phyloP scores from a whole-genome alignment of 2,797 vertebrate species.

The Lateolabrax maculatus region DNA sequence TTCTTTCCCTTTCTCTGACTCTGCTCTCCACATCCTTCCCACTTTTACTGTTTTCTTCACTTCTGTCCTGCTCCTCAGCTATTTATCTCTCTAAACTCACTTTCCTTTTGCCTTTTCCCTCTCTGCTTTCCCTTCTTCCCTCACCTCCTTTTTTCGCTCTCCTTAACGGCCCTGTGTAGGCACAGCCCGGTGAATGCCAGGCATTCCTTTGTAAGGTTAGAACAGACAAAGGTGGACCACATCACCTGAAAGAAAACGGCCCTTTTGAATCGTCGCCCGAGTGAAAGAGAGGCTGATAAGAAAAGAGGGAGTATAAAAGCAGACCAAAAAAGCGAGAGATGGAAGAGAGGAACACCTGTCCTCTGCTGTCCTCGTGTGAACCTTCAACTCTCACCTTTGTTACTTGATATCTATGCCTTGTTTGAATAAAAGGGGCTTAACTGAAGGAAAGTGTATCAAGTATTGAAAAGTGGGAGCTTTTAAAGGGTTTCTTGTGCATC shows the following conservation, averaged over 20 bases:
- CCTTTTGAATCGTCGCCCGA: constrained; percentile 69
- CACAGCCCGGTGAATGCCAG: constrained; percentile 78
- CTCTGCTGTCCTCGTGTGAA: constrained; percentile 62
- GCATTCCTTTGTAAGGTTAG: constrained; percentile 86
- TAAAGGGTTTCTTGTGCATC: constrained; percentile 19
- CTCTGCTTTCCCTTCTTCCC: constrained; percentile 18
- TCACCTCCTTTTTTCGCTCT: constrained; percentile 34
- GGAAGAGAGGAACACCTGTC: constrained; percentile 64
- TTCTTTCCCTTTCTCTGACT: constrained; percentile 7
- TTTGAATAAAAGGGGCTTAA: constrained; percentile 46
- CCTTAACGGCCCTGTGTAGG: constrained; percentile 43
- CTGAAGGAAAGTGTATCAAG: constrained; percentile 29
- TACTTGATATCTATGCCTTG: constrained; percentile 53
- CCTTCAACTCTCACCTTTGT: constrained; percentile 67
- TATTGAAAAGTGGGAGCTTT: constrained; percentile 19
- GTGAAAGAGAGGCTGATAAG: constrained; percentile 54
- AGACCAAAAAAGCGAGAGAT: constrained; percentile 30
- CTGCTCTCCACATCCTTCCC: background rate
- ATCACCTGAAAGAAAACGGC: constrained; percentile 78
- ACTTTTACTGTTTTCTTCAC: background rate
- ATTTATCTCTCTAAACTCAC: constrained; percentile 12
- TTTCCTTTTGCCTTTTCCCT: background rate
- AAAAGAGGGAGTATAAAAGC: constrained; percentile 59
- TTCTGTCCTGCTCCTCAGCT: background rate
- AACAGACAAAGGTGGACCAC: constrained; percentile 80